Percentiles rank a stretch among this genome's conserved stretches.
These are phyloP conservation scores for Sebastes schlegelii DNA, from an alignment of 2,113 vertebrate genomes.

Conservation along the genomic window DNA sequence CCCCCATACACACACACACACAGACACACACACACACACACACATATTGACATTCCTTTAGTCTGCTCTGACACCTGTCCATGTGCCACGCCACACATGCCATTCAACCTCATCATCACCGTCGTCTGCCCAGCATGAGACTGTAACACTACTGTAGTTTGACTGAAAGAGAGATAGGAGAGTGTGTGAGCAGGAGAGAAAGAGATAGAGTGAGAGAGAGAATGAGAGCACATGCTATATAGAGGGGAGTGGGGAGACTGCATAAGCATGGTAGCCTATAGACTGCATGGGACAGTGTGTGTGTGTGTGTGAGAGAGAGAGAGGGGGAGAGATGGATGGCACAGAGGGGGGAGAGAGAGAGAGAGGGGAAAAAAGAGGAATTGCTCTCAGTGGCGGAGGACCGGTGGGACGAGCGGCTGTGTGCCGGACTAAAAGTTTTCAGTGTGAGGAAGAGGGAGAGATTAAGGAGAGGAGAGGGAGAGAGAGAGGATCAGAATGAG, in stretches of 20 bases:
- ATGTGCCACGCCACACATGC: conserved; percentile 20
- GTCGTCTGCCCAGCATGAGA: conserved; percentile 60
- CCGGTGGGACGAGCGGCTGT: conserved; percentile 58
- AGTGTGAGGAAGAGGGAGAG: conserved; percentile 49
- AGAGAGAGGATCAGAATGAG: conserved; percentile 50
- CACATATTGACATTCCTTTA: conserved; percentile 25
- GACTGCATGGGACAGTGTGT: conserved; percentile 57
- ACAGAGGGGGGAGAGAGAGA: conserved; percentile 14
- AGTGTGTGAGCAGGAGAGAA: conserved; percentile 30
- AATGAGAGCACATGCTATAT: conserved; percentile 57
- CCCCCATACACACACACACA: conserved; percentile 20
- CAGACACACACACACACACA: conserved; percentile 22
- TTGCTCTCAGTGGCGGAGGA: conserved; percentile 44
- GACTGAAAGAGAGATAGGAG: conserved; percentile 72
- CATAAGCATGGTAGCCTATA: conserved; percentile 55
- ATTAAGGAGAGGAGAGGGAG: conserved; percentile 41
- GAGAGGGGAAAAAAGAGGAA: conserved; percentile 33
- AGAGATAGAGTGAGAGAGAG: conserved; percentile 45
- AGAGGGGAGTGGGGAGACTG: conserved; percentile 60
- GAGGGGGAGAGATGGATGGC: conserved; percentile 11
- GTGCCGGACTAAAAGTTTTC: conserved; percentile 79
- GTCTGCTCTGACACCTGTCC: conserved; percentile 17
- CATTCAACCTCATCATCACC: conserved; percentile 67
- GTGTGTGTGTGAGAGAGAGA: conserved; percentile 1
- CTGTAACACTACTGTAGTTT: conserved; percentile 80